Base-by-base conservation (phyloP, 1,140 invertebrate genomes). In the Reticulitermes speratus region DNA sequence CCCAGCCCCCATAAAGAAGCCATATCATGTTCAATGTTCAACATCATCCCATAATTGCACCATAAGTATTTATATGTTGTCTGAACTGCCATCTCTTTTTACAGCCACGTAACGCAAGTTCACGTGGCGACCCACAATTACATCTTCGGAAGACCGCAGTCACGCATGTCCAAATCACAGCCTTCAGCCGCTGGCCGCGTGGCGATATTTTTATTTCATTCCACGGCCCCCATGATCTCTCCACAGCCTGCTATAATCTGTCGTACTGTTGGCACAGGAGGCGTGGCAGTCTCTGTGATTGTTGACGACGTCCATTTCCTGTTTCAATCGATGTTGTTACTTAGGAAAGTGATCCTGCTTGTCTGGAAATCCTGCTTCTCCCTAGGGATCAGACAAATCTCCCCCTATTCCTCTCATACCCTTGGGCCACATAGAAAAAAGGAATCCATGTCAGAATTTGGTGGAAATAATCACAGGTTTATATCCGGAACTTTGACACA, bases 141-240 rank as follows among this genome's bases (percentile, higher is more conserved):
- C 65, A 65, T 12, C 25, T 23, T 65, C 59, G 1, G 9, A 25
- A 65, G 5, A 30, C 65, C 65, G 14, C 65, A 75, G 25, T 30
- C 65, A 75, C 65, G 65, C 25, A 9, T 75, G 25, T 75, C 65
- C 0, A 75, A 75, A 75, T 75, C 65, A 75, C n/a, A 30, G 25
- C 65, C 65, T 75, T 30, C 65, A 14, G 25, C 65, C 52, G 52
- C 52, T 55, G 65, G 65, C 14, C 65, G 25, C n/a, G 65, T 75
- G 65, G 25, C 65, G 65, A 75, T 75, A 75, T 75, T 75, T 75
- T 75, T 75, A 75, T 75, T 75, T 75, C 65, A 75, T 75, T 75
- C 65, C 65, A 75, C 65, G 30, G 65, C 65, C n/a, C 65, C 65
- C 65, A n/a, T 25, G n/a, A 30, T n/a, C 65, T 30, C 9, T 75